phyloP scores from a whole-genome alignment of 2,113 vertebrate genomes.

The Peromyscus maniculatus region DNA sequence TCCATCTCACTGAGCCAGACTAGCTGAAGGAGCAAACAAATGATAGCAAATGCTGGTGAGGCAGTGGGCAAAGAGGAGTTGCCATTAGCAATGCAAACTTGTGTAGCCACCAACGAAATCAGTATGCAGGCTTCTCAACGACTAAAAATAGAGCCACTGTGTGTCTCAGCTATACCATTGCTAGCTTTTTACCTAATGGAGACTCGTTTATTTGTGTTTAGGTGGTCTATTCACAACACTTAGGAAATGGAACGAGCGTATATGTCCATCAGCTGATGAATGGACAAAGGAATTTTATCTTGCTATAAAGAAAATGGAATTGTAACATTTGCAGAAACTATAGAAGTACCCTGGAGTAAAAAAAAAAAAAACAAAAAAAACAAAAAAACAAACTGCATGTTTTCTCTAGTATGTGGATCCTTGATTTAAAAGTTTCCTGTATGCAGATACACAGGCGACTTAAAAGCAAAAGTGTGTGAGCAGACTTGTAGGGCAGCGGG shows the following conservation, averaged over 20 bases:
- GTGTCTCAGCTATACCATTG: too few relatives aligned
- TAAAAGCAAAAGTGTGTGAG: neutral
- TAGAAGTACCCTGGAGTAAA: neutral
- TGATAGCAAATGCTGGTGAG: neutral
- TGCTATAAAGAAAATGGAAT: neutral
- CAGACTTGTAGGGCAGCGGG: too few relatives aligned
- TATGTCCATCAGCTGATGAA: neutral
- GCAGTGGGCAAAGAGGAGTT: neutral
- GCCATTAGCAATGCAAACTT: neutral
- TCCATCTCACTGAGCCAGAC: too few relatives aligned
- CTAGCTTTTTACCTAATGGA: neutral
- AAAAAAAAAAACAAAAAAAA: too few relatives aligned
- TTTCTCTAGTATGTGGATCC: neutral
- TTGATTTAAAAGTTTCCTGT: neutral
- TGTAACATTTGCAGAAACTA: too few relatives aligned
- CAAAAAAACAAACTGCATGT: neutral
- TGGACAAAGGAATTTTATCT: neutral
- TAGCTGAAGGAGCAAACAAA: neutral
- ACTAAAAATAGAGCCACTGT: neutral
- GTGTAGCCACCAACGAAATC: neutral
- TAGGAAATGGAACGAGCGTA: neutral
- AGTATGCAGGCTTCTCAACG: neutral
- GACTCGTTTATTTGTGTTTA: neutral
- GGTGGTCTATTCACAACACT: neutral
- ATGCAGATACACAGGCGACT: neutral